Evolutionary conservation across 2,888 invertebrate genomes (phyloP).

Genomic region (Hypena proboscidalis): DNA sequence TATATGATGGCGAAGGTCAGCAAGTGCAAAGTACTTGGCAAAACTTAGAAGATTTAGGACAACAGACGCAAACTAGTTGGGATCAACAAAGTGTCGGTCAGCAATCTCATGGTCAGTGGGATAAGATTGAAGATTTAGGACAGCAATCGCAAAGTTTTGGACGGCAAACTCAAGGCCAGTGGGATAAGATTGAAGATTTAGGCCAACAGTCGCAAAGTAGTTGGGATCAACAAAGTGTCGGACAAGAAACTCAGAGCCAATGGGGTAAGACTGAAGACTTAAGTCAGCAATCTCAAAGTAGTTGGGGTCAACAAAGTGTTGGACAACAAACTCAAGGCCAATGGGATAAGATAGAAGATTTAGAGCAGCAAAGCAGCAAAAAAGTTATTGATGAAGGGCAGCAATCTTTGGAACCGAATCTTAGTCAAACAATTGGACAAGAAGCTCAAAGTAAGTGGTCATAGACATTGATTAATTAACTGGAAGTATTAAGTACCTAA

Average conservation of each 20-base stretch:
- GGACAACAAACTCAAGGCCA: constrained; percentile 46
- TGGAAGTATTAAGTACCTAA: neutral
- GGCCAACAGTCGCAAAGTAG: constrained; percentile 49
- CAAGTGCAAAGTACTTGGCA: constrained; percentile 48
- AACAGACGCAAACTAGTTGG: constrained; percentile 47
- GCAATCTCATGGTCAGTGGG: constrained; percentile 45
- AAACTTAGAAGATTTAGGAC: constrained; percentile 48
- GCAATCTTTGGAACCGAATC: constrained; percentile 30
- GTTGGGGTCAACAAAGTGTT: constrained; percentile 50
- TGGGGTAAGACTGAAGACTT: constrained; percentile 49
- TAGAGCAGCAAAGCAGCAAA: constrained; percentile 45
- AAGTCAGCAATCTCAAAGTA: constrained; percentile 53
- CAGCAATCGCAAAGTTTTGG: constrained; percentile 39
- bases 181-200: constrained; percentile 38
- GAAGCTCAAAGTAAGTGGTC: constrained; percentile 35
- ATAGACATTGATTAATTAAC: constrained; percentile 15
- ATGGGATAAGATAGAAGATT: constrained; percentile 34
- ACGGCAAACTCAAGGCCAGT: too few relatives aligned
- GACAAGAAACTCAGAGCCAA: constrained; percentile 47
- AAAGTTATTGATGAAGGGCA: too few relatives aligned
- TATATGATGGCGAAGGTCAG: constrained; percentile 39
- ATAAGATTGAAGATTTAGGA: constrained; percentile 43
- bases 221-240: constrained; percentile 30
- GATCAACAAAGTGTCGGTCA: constrained; percentile 46
- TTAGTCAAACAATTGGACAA: constrained; percentile 48